Conservation (phyloP, 1,140 invertebrate species). For the Manduca sexta region DNA sequence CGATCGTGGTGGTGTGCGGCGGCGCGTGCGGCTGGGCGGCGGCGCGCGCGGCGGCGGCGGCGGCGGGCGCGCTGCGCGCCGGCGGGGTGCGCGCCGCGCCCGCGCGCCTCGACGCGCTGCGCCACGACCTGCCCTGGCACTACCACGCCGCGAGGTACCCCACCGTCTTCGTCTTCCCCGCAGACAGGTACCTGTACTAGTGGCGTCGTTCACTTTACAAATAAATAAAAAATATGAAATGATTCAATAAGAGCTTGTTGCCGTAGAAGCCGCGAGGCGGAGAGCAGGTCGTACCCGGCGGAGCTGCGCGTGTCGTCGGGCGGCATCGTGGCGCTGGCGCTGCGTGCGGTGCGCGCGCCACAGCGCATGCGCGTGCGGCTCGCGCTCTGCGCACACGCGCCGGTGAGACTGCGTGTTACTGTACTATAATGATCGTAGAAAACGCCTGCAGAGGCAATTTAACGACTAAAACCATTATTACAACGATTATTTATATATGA, state of each 20-base stretch:
- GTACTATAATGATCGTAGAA: no score
- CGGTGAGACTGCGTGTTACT: no score
- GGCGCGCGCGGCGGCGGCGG: slow-evolving; percentile 72
- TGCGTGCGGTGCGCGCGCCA: slow-evolving; percentile 76
- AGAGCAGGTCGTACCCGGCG: slow-evolving; percentile 81
- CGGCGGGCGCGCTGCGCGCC: slow-evolving; percentile 37
- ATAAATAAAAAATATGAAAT: no score
- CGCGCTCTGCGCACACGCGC: slow-evolving; percentile 44
- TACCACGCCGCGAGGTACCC: slow-evolving; percentile 84
- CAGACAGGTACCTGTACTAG: slow-evolving; percentile 23
- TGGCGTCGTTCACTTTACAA: background rate
- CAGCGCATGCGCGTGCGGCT: slow-evolving; percentile 44
- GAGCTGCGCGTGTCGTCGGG: slow-evolving; percentile 76
- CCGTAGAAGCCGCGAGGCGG: slow-evolving; percentile 46
- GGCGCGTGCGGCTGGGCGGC: slow-evolving; percentile 80
- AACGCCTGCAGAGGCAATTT: no score
- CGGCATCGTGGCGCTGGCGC: slow-evolving; percentile 82
- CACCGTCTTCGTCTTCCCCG: slow-evolving; percentile 77
- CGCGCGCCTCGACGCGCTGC: slow-evolving; percentile 83
- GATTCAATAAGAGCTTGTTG: background rate
- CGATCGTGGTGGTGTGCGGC: slow-evolving; percentile 82
- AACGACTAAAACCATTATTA: no score
- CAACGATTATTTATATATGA: no score
- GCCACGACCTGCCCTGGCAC: slow-evolving; percentile 87
- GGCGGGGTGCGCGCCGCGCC: slow-evolving; percentile 65